phyloP scores from a whole-genome alignment of 2,113 vertebrate genomes.

The Galeopterus variegatus region DNA sequence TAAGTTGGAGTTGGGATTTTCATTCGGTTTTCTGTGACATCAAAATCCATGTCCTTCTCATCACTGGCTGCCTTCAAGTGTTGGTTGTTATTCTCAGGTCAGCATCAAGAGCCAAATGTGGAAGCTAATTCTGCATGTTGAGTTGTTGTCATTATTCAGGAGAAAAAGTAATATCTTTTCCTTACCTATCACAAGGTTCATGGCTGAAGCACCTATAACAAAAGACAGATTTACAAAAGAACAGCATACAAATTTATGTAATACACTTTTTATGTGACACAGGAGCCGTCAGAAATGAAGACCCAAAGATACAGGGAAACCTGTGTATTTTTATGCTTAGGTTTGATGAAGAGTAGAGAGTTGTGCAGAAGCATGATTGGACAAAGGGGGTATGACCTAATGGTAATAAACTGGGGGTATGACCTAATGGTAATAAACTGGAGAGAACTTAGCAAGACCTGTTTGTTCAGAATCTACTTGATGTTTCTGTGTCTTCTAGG shows the following conservation, averaged over 20 bases:
- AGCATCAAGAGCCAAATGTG: not conserved
- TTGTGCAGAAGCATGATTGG: not conserved
- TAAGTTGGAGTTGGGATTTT: not conserved
- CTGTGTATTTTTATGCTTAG: not conserved
- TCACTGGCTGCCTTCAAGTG: not conserved
- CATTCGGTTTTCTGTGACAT: not conserved
- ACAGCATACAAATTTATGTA: not conserved
- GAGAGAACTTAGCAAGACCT: too few relatives aligned
- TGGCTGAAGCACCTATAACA: not conserved
- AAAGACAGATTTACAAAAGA: not conserved
- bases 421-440: not conserved
- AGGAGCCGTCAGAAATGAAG: not conserved
- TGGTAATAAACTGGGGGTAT: not conserved
- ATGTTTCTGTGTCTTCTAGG: not conserved
- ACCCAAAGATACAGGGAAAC: not conserved
- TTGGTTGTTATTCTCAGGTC: not conserved
- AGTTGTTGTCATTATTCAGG: not conserved
- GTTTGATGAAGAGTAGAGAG: not conserved
- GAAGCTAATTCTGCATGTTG: not conserved
- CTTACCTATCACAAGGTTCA: not conserved
- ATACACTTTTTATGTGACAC: not conserved
- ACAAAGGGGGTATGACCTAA: not conserved
- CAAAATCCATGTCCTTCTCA: not conserved
- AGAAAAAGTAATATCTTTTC: not conserved
- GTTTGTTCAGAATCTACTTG: not conserved